phyloP scores from a whole-genome alignment of 2,797 vertebrate species.

The Channallabes apus region DNA sequence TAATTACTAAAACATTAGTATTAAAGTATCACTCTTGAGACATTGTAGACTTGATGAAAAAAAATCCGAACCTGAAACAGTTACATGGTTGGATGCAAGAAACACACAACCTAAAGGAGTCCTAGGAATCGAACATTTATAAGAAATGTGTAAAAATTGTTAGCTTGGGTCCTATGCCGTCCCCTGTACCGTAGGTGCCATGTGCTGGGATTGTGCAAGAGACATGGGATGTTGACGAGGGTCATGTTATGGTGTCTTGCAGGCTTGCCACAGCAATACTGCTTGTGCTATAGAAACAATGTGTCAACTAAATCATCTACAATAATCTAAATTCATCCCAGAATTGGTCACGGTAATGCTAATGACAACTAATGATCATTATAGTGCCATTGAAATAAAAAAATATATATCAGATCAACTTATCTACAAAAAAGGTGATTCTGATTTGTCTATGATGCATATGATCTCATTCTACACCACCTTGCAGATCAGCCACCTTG shows the following conservation, averaged over 20 bases:
- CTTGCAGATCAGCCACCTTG: background rate
- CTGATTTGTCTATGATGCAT: background rate
- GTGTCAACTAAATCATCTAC: background rate
- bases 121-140: background rate
- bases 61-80: background rate
- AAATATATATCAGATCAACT: background rate
- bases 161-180: background rate
- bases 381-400: background rate
- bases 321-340: background rate
- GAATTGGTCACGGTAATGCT: background rate
- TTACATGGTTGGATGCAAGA: background rate
- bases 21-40: background rate
- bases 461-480: background rate
- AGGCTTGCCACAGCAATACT: background rate
- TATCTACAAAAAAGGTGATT: background rate
- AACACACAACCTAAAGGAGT: background rate
- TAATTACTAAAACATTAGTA: slow-evolving; percentile 12
- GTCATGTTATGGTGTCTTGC: background rate
- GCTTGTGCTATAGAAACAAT: background rate
- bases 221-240: background rate
- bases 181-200: background rate
- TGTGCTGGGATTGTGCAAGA: background rate
- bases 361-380: background rate
- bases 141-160: background rate
- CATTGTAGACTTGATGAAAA: background rate